Base-by-base conservation (phyloP, 2,797 vertebrate species). In the Dipus sagitta region DNA sequence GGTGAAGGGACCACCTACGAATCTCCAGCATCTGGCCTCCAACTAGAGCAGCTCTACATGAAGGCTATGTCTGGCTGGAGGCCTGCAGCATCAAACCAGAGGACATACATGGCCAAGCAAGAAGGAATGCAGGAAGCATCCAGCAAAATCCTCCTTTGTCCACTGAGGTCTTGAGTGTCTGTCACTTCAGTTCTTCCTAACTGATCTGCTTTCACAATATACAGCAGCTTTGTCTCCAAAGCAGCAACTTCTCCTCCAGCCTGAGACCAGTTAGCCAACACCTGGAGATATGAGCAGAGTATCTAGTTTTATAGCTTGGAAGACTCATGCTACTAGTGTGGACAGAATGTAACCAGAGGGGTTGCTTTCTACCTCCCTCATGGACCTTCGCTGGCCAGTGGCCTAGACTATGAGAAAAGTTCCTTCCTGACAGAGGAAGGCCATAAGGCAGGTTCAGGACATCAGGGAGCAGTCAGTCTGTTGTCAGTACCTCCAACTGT, bases 51-150 rank as follows among this genome's bases (percentile, higher is more conserved):
- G 47, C 65, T 14, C 28, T 28, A 70, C 4, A 4, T 26, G 23
- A 34, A 60, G 68, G 76, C 38, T 47, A 64, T 2, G 24, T 65
- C 34, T 87, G 68, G 0, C 80, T 82, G 24, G 52, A 32, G 72
- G 86, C 89, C 92, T n/a, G 34, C 34, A 17, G 95, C 68, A 60
- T 91, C 85, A 74, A 82, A 34, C 42, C 32, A 89, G 42, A 81
- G 52, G 13, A 77, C 77, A 82, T 92, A 12, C 38, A 71, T 74
- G 68, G 24, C 3, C 14, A 71, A 92, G 52, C 20, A 62, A 32
- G 10, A 87, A 68, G 75, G 47, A 12, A 68, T 34, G 24, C 47
- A 7, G 62, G 32, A 75, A 88, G 75, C 47, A 30, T 30, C 30
- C 34, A 26, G 30, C 12, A 76, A 38, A 5, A 13, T 52, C 6